Evolutionary conservation across 2,113 vertebrate genomes (phyloP), one percentile per base, ranked within the genome.

Genomic region (Scatophagus argus): DNA sequence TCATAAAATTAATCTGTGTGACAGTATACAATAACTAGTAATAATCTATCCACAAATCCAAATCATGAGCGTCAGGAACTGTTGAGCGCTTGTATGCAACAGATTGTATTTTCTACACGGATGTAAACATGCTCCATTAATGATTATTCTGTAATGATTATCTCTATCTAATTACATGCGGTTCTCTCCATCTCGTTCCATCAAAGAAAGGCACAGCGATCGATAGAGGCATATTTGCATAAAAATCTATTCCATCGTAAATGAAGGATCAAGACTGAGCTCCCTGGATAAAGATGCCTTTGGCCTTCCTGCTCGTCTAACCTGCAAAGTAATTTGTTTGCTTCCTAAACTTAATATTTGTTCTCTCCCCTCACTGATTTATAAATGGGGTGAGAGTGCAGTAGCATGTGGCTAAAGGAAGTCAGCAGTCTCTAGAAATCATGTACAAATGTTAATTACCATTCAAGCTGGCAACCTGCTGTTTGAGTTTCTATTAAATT

Each of bases 201-300:
- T 93, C 83, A 88, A 91, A 89, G 89, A 90, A 86, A 84, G 85
- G 74, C 74, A 23, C 83, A 75, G 77, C 68, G 58, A 94, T 95
- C 93, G 77, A 95, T 94, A 77, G 75, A 72, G 79, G 81, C 64
- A 75, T 89, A 95, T 95, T 93, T 94, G 92, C 94, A 95, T 95
- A 92, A 94, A 94, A 94, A 94, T 94, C 93, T 93, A 93, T 95
- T 94, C 93, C 87, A 82, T 77, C 47, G 71, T 75, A 83, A 81
- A 65, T 49, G 70, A 82, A 64, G 88, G 89, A 92, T 91, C 75
- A 86, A 78, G 82, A 77, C 83, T 77, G 88, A 91, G 91, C 92
- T 90, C 74, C 76, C 70, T 46, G 90, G 92, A 91, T 90, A 77
- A 92, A 90, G 83, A 91, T 63, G 74, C 85, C 82, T 87, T 79